Conservation (phyloP, 2,113 vertebrate genomes). For the Burhinus bistriatus region DNA sequence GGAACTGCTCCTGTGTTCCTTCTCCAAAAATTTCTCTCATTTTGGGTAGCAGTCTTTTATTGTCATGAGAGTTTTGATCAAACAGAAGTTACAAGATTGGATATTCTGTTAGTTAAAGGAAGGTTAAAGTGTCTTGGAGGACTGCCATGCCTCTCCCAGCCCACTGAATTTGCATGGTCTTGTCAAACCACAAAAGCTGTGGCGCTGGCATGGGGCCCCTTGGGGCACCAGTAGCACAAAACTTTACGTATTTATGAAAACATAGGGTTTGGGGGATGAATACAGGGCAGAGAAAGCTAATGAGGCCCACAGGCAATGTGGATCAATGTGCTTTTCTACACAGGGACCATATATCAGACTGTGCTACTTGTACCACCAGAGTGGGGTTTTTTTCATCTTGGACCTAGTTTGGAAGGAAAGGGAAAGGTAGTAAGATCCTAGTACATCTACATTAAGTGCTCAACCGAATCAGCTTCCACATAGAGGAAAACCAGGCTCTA, state of each 20-base stretch:
- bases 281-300: not conserved
- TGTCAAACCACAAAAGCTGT: not conserved
- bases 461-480: not conserved
- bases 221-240: not conserved
- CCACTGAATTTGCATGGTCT: not conserved
- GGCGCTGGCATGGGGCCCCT: rapidly evolving
- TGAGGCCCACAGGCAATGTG: not conserved
- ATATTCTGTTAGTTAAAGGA: not conserved
- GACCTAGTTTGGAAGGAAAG: not conserved
- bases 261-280: not conserved
- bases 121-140: not conserved
- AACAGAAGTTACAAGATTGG: not conserved
- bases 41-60: not conserved
- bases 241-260: not conserved
- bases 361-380: not conserved
- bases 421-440: not conserved
- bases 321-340: not conserved
- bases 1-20: not conserved
- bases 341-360: not conserved
- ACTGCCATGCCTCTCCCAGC: not conserved
- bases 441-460: not conserved
- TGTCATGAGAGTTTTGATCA: not conserved
- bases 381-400: not conserved
- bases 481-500: not conserved
- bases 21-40: not conserved